Base-by-base conservation (phyloP, 2,888 invertebrate species). In the Oscheius sp. region DNA sequence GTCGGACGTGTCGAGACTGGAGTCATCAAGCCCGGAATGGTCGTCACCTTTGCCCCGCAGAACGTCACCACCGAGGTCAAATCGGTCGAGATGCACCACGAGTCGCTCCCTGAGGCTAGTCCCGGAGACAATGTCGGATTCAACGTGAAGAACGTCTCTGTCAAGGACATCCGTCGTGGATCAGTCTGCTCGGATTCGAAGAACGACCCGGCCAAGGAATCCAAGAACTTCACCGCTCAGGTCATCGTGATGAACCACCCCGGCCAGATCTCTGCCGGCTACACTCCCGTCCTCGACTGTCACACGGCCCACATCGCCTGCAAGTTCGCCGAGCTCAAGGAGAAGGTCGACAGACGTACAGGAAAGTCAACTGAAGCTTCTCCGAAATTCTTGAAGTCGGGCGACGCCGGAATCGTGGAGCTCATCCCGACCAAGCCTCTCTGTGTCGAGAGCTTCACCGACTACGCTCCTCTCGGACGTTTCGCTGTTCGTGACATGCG, bases 71-170 rank as follows among this genome's bases (percentile, higher is more conserved):
- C 97, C 94, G 97, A 98, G 93, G 96, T 99, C 47, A 99, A 99
- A 92, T 99, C 98, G 78, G 98, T 99, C 86, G 99, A 99, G 92
- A 99, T 99, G 99, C 99, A 99, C 92, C 99, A 99, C 93, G 98
- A 98, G 92, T 94, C 97, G 88, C 93, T 99, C 87, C 92, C 92
- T 58, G 88, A 88, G 81, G 88, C 88, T 75, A 80, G 94, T 58
- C 98, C 99, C 89, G 84, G 84, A 80, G 99, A 99, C 93, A 99
- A 99, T 89, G 99, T 99, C 90, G 99, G 99, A 91, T 99, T 99
- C 94, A 99, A 99, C 93, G 96, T 99, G 60, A 99, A 99, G 94
- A 98, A 97, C 94, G 95, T 99, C 47, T 96, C 98, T 35, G 97
- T 99, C 79, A 99, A 99, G 92, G 99, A 99, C 91, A 93, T 99